These are phyloP conservation scores for Troides aeacus DNA, from an alignment of 2,888 invertebrate species.

Conservation along the genomic window DNA sequence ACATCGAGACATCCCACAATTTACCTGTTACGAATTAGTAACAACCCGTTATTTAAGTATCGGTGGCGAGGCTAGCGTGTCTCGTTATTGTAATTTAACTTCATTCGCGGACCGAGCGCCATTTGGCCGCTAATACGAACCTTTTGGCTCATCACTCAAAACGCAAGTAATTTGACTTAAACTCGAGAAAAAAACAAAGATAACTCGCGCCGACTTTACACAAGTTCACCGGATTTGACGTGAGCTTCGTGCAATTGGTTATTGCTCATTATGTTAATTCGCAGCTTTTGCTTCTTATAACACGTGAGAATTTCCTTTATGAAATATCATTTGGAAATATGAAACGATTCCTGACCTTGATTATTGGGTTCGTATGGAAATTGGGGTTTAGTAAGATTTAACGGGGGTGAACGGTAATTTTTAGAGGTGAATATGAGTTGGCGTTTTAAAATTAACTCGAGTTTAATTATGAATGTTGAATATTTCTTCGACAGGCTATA, in stretches of 20 bases:
- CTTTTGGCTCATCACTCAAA: constrained; percentile 58
- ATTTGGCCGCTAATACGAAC: constrained; percentile 68
- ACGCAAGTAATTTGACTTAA: constrained; percentile 59
- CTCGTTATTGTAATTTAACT: constrained; percentile 76
- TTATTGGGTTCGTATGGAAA: constrained; percentile 45
- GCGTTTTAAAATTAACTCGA: constrained; percentile 33
- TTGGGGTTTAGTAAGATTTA: constrained; percentile 43
- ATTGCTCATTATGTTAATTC: constrained; percentile 74
- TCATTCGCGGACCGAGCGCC: constrained; percentile 63
- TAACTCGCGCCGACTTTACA: constrained; percentile 56
- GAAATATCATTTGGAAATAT: constrained; percentile 43
- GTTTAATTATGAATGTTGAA: constrained; percentile 36
- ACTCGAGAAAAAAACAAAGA: constrained; percentile 47
- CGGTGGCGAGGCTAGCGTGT: constrained; percentile 69
- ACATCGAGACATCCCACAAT: constrained; percentile 69
- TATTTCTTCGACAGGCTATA: constrained; percentile 47
- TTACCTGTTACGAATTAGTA: constrained; percentile 74
- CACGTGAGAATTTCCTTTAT: constrained; percentile 48
- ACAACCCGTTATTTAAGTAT: constrained; percentile 73
- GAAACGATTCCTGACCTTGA: constrained; percentile 55
- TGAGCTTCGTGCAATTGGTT: constrained; percentile 73
- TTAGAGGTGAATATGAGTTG: constrained; percentile 29
- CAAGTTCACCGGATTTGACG: constrained; percentile 64
- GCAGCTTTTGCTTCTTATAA: constrained; percentile 48
- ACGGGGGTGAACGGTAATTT: constrained; percentile 20